These are phyloP conservation scores for Pseudeuparius sepicola DNA, from an alignment of 2,888 invertebrate species.

Conservation along the genomic window DNA sequence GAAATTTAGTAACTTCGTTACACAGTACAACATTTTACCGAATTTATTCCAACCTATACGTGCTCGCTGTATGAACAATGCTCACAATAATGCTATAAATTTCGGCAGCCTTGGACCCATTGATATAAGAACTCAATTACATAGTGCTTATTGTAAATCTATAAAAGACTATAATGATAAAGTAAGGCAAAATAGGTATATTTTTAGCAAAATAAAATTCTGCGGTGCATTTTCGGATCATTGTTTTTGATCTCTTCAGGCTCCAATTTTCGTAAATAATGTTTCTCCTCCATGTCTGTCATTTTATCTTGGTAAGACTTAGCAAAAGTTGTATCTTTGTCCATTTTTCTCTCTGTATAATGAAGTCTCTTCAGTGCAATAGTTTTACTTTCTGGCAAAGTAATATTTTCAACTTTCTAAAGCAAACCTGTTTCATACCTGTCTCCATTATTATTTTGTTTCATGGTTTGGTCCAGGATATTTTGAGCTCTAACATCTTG, in stretches of 20 bases:
- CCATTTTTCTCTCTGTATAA: slow-evolving; percentile 8
- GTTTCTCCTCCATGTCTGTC: slow-evolving; percentile 2
- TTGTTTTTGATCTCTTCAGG: background rate
- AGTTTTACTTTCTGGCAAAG: slow-evolving; percentile 10
- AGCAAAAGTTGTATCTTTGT: background rate
- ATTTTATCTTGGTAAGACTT: background rate
- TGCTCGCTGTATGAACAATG: no score
- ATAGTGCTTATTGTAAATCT: no score
- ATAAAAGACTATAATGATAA: no score
- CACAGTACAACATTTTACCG: no score
- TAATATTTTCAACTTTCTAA: slow-evolving; percentile 5
- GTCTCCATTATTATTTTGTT: slow-evolving; percentile 1
- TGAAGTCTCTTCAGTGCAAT: slow-evolving; percentile 6
- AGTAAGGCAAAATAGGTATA: no score
- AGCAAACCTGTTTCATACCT: slow-evolving; percentile 7
- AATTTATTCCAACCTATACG: no score
- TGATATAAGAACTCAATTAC: no score
- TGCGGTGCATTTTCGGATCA: background rate
- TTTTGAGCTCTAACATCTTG: slow-evolving; percentile 8
- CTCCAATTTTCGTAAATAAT: background rate
- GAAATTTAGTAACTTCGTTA: no score
- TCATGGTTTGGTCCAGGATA: slow-evolving; percentile 11
- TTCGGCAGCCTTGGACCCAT: no score
- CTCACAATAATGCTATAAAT: no score
- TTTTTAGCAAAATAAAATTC: no score